Evolutionary conservation across 2,888 invertebrate species (phyloP).

Genomic region (Nebria salina): DNA sequence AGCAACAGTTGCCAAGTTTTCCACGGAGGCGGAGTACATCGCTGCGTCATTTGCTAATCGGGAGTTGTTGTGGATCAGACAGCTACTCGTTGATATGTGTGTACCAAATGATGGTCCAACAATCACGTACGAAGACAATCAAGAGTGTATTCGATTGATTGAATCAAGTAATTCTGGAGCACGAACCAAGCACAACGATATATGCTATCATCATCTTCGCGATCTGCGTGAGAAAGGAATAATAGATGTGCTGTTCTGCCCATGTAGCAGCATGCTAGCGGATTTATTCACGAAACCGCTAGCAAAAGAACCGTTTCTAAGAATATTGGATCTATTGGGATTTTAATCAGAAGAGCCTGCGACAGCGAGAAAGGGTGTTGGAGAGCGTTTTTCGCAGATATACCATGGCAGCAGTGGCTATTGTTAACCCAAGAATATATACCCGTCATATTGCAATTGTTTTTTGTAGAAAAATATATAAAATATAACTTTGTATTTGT

Average conservation of each 20-base stretch:
- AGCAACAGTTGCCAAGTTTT: slow-evolving; percentile 16
- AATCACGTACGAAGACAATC: not conserved
- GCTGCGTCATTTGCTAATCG: not conserved
- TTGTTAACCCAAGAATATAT: too few relatives aligned
- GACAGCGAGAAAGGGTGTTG: too few relatives aligned
- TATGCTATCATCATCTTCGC: slow-evolving; percentile 9
- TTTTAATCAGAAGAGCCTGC: not conserved
- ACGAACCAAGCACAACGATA: not conserved
- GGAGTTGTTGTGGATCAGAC: too few relatives aligned
- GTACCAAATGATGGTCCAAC: not conserved
- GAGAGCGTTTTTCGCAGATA: too few relatives aligned
- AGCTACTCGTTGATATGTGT: too few relatives aligned
- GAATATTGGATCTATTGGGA: not conserved
- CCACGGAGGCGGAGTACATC: slow-evolving; percentile 6
- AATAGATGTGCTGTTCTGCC: not conserved
- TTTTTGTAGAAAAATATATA: too few relatives aligned
- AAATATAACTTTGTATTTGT: too few relatives aligned
- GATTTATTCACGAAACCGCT: slow-evolving; percentile 23
- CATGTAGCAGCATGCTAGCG: slow-evolving; percentile 5
- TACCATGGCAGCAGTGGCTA: too few relatives aligned
- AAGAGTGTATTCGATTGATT: not conserved
- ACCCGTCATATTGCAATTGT: too few relatives aligned
- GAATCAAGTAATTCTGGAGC: slow-evolving; percentile 13
- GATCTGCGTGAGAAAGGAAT: too few relatives aligned
- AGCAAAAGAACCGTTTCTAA: slow-evolving; percentile 21